Base-by-base conservation (phyloP, 2,113 vertebrate species). In the Elanus axillaris region DNA sequence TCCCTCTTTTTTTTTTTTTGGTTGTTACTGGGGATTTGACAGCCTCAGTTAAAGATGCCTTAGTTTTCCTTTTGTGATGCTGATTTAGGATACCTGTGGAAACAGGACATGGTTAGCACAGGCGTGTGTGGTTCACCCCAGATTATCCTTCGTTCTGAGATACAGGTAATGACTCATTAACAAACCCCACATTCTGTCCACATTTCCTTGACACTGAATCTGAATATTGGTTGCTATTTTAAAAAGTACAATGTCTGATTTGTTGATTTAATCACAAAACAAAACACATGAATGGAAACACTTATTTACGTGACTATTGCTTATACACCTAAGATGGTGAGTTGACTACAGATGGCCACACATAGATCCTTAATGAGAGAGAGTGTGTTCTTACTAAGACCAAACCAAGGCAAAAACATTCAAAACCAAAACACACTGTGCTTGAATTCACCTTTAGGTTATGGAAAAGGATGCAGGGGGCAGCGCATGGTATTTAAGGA, bases 241-340 rank as follows among this genome's bases (percentile, higher is more conserved):
- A 97, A 98, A 98, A 98, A 98, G 98, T 98, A 98, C 98, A 98
- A 98, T 96, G 98, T 98, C 98, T 95, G 98, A 96, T 97, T 97
- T 94, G 96, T 85, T 88, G 93, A 87, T 96, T 96, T 92, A 93
- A 88, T 96, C 96, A 97, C 95, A 97, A 96, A 99, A 98, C 97
- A 96, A 97, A 98, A 98, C 97, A 98, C 98, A 98, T 93, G 97
- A 98, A 98, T 97, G 98, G 97, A 98, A 98, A 97, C 98, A 98
- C 97, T 98, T 97, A 98, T 96, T 98, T 96, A 97, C 86, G 16
- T 93, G 97, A 97, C 95, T 96, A 75, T 96, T 90, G 95, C 90
- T 97, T 96, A 98, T 96, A 96, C 96, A 96, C 92, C 96, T 91
- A 96, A 64, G 97, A 94, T 98, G 97, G 98, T 58, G 67, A 62